Evolutionary conservation across 2,888 invertebrate genomes (phyloP).

Genomic region (Chaetoderma sp.): DNA sequence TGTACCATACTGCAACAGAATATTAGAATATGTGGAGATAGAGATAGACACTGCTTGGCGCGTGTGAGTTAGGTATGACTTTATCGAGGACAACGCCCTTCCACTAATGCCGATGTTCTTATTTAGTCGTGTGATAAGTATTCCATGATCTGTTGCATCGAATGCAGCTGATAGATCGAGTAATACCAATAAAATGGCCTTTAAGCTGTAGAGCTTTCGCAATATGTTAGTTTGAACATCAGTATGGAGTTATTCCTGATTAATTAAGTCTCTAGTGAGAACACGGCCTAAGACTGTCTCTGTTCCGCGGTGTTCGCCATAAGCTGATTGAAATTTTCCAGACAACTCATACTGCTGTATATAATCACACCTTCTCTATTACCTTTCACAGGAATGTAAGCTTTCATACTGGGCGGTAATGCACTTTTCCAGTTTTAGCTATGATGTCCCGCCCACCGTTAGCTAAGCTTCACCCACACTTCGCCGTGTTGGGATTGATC

Average conservation of each 20-base stretch:
- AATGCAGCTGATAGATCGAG: constrained; percentile 18
- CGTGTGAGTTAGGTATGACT: no score
- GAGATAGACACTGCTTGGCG: no score
- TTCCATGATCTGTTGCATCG: constrained; percentile 17
- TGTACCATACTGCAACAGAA: no score
- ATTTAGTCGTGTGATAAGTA: constrained; percentile 2
- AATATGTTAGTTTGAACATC: no score
- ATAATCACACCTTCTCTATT: constrained; percentile 10
- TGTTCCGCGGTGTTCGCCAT: constrained; percentile 8
- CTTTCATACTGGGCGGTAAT: constrained; percentile 16
- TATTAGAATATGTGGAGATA: no score
- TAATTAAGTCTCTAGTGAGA: no score
- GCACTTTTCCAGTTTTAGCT: no score
- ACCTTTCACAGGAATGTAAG: constrained; percentile 17
- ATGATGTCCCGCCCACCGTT: no score
- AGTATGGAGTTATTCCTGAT: no score
- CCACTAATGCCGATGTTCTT: constrained; percentile 11
- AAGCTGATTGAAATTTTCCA: constrained; percentile 4
- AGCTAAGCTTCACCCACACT: no score
- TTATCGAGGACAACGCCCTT: constrained; percentile 1
- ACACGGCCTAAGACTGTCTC: constrained; percentile 10
- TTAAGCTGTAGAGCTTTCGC: no score
- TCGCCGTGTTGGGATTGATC: no score
- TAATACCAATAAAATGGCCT: constrained; percentile 4
- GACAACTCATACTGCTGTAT: neutral